Conservation (phyloP, 2,888 invertebrate species). For the Chymomyza procnemis region DNA sequence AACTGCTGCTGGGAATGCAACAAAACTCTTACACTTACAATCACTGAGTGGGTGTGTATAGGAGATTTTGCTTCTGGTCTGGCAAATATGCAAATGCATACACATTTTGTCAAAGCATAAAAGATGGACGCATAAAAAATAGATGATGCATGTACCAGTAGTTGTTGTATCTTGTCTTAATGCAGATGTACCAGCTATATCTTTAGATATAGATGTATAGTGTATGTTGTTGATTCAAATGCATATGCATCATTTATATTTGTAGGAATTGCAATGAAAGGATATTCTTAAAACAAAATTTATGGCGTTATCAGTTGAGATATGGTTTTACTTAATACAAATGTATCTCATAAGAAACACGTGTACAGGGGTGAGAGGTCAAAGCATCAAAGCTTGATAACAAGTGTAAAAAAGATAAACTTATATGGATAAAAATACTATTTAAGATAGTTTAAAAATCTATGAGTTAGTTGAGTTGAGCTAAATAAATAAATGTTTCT, state of each 20-base stretch:
- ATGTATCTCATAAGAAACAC: background rate
- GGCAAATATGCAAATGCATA: conserved; percentile 57
- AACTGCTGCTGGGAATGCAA: background rate
- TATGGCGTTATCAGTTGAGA: background rate
- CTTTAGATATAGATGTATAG: background rate
- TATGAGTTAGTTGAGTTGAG: too few species aligned
- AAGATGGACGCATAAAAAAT: conserved; percentile 62
- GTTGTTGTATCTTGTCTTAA: background rate
- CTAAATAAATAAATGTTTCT: too few species aligned
- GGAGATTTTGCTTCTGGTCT: background rate
- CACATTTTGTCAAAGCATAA: conserved; percentile 69
- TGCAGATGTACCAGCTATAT: background rate
- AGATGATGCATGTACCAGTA: conserved; percentile 51
- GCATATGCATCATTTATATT: conserved; percentile 60
- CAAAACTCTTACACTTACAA: background rate
- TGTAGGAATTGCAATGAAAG: background rate
- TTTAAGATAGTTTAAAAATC: too few species aligned
- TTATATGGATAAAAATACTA: too few species aligned
- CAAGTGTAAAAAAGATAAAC: too few species aligned
- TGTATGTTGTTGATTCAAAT: conserved; percentile 27
- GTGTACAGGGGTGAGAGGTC: background rate
- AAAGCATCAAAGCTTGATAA: background rate
- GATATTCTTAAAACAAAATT: background rate
- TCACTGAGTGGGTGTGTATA: background rate
- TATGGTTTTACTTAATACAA: background rate